Base-by-base conservation (phyloP, 2,113 vertebrate genomes). In the Myiozetetes cayanensis region DNA sequence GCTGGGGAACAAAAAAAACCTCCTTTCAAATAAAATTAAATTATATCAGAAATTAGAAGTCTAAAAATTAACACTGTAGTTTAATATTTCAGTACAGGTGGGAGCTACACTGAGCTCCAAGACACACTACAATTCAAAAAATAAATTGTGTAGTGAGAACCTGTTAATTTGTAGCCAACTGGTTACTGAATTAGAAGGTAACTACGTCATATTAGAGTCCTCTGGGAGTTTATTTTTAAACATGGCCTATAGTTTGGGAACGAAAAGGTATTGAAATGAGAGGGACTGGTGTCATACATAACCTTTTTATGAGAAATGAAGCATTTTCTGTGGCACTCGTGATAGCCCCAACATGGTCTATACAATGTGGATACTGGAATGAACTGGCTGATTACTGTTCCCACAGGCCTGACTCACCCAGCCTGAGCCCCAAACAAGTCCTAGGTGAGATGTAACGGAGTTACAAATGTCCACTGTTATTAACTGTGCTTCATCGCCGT, bases 221-320 rank as follows among this genome's bases (percentile, higher is more conserved):
- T 61, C 41, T 10, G 56, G 74, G 46, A 65, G 53, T 17, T 65
- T 92, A 82, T 85, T 95, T 96, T 87, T 91, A 89, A 89, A 59
- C 24, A 1, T 5, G 33, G 39, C 35, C 83, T 66, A 49, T 9
- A 80, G 68, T 72, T 59, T 70, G 27, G 55, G 46, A 89, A 88
- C 8, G 21, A 76, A 73, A 66, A 88, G 1, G 55, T 52, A 67
- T 12, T 67, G 82, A 93, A 71, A 87, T 95, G 89, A 96, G 50
- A 70, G 10, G 50, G 53, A 55, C 6, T 50, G 78, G 41, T 89
- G 82, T 90, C 83, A 84, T 9, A 55, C 21, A 35, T 46, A 74
- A 13, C 39, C 12, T 3, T 84, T 41, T 80, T 65, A 63, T 65
- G 79, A 93, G 83, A 92, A 93, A 92, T 49, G 12, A 77, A 71